Conservation (phyloP, 2,797 vertebrate species). For the Chaunax sp. region DNA sequence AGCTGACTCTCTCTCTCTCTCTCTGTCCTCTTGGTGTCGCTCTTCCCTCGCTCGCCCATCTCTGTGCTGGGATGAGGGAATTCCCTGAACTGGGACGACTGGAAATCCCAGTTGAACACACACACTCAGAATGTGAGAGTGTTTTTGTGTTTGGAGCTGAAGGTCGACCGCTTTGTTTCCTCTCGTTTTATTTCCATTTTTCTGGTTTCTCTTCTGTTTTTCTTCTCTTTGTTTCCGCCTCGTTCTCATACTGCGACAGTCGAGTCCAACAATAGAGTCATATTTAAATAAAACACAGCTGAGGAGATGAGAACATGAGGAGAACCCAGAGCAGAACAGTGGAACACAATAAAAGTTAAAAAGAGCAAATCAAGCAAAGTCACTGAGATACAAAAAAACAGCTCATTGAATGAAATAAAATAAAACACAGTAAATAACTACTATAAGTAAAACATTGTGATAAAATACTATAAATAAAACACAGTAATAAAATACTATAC, state of each 20-base stretch:
- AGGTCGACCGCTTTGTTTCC: slow-evolving; percentile 65
- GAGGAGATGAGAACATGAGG: neutral
- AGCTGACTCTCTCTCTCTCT: neutral
- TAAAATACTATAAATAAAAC: no score
- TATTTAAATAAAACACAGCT: neutral
- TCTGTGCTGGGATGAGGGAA: slow-evolving; percentile 65
- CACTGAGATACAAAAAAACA: neutral
- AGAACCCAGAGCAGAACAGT: neutral
- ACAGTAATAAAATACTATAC: no score
- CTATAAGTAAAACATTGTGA: no score
- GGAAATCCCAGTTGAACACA: slow-evolving; percentile 57
- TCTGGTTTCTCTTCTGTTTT: slow-evolving; percentile 22
- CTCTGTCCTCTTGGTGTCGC: slow-evolving; percentile 56
- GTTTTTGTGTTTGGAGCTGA: slow-evolving; percentile 25
- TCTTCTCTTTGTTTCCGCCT: neutral
- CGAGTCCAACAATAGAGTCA: slow-evolving; percentile 19
- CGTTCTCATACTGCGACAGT: neutral
- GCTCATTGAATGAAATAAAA: neutral
- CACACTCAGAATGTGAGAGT: slow-evolving; percentile 6
- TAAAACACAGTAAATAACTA: no score
- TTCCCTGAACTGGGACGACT: slow-evolving; percentile 64
- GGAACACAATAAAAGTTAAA: neutral
- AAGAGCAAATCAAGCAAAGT: neutral
- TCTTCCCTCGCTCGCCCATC: slow-evolving; percentile 19
- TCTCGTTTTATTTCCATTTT: slow-evolving; percentile 49